Evolutionary conservation across 2,888 invertebrate genomes (phyloP), one percentile per base, ranked within the genome.

Genomic region (Agrotis segetum): DNA sequence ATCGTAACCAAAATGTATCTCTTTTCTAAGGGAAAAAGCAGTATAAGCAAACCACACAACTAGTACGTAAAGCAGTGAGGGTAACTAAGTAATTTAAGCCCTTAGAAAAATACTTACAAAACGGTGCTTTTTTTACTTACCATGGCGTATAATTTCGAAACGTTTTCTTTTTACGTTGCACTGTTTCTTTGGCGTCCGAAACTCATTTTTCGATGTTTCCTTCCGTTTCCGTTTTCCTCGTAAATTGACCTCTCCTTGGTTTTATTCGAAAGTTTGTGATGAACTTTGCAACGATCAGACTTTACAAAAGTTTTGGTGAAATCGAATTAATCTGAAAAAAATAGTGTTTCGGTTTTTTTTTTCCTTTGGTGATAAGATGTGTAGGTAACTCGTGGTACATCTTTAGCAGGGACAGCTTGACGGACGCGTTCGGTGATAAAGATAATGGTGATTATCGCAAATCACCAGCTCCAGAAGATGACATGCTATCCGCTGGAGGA

Each of bases 371-470:
- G 24, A 7, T n/a, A 1, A 19, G 29, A 3, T 55, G 40, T 29
- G 4, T 40, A 34, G 4, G 4, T 24, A 11, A 4, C 17, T 24
- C 34, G 29, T 46, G 40, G 11, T 67, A 14, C 77, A 46, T 67
- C 46, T 71, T 64, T 83, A 95, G 95, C 88, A 96, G 97, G 76
- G 97, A 97, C 90, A 98, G 98, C 85, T 95, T 98, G 79, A 98
- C 97, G 47, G 98, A 98, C 82, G 96, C 96, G 0, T 98, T 97
- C 87, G 98, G 98, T 71, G 96, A 97, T 82, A 97, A 97, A 65
- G 97, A 97, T 83, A 97, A 97, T 17, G 97, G 97, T 0, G 96
- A 97, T 59, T 96, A 97, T 73, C 96, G 97, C 78, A 97, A 97
- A 87, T 96, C 96, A 2, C 96, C 96, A 88, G 96, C 90, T 81